A percentile compares a stretch with the other conserved stretches of the same genome.
Conservation (phyloP, 2,113 vertebrate species). For the Pycnonotus jocosus region DNA sequence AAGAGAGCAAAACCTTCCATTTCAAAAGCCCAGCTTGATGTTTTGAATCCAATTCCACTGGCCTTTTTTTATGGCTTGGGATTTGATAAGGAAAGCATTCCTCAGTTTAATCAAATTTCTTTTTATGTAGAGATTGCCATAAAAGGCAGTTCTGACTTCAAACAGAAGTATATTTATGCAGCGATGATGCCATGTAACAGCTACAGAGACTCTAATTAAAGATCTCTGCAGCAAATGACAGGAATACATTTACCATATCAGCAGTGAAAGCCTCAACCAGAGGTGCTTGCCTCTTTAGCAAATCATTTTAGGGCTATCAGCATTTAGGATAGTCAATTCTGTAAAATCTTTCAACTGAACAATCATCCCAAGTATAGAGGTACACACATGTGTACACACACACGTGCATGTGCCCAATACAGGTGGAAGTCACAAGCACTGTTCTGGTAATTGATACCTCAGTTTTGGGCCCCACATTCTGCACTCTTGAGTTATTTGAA, state of each 20-base stretch:
- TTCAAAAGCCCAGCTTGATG: not conserved
- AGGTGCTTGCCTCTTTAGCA: not conserved
- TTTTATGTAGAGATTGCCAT: not conserved
- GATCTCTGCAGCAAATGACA: not conserved
- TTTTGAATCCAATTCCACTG: not conserved
- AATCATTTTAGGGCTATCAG: not conserved
- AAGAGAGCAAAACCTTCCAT: not conserved
- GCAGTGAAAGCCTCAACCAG: not conserved
- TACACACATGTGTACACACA: too few relatives aligned
- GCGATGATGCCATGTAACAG: not conserved
- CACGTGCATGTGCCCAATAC: fast-evolving
- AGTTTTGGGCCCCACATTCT: not conserved
- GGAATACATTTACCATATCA: not conserved
- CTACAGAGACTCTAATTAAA: not conserved
- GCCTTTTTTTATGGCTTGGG: not conserved
- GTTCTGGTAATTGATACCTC: not conserved
- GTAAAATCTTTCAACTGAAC: not conserved
- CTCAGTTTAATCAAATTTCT: not conserved
- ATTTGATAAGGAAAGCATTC: not conserved
- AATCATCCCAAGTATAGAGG: not conserved
- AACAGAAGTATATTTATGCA: not conserved
- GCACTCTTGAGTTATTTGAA: not conserved
- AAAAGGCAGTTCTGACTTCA: constrained; percentile 4
- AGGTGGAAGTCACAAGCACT: not conserved
- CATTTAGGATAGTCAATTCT: not conserved